Evolutionary conservation across 2,797 vertebrate species (phyloP).

Genomic region (Phataginus tetradactyla): DNA sequence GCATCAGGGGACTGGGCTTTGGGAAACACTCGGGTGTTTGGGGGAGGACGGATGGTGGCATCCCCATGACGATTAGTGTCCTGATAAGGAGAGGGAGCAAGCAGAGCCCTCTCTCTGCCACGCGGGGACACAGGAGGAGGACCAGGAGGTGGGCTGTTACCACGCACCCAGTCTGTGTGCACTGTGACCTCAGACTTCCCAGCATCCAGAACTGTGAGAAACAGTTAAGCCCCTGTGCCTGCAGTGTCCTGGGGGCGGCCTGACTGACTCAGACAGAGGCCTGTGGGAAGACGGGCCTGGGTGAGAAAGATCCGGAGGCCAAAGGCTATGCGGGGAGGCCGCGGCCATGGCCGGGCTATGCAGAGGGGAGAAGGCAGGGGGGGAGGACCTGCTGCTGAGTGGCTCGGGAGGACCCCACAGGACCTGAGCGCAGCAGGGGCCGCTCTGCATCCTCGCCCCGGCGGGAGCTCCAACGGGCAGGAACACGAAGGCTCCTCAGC

Average conservation of each 20-base stretch:
- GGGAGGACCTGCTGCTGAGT: rapidly evolving
- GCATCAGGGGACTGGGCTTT: background rate
- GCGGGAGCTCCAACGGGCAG: background rate
- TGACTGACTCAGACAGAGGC: background rate
- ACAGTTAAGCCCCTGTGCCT: background rate
- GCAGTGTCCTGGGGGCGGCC: background rate
- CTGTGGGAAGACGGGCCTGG: background rate
- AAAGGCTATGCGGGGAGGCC: rapidly evolving
- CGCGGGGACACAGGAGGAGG: background rate
- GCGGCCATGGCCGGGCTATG: rapidly evolving
- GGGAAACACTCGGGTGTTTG: background rate
- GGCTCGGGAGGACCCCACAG: rapidly evolving
- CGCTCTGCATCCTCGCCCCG: background rate
- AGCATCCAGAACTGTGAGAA: background rate
- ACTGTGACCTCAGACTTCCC: background rate
- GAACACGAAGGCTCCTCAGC: background rate
- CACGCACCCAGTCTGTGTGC: background rate
- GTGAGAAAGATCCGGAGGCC: background rate
- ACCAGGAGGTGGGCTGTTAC: background rate
- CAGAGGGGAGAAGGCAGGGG: background rate
- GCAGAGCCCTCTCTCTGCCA: background rate
- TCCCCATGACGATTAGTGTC: background rate
- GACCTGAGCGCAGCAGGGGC: rapidly evolving
- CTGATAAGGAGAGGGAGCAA: background rate
- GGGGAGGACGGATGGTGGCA: too few relatives aligned